Evolutionary conservation across 2,888 invertebrate species (phyloP), one percentile per base, ranked within the genome.

Genomic region (Odontocerum albicorne): DNA sequence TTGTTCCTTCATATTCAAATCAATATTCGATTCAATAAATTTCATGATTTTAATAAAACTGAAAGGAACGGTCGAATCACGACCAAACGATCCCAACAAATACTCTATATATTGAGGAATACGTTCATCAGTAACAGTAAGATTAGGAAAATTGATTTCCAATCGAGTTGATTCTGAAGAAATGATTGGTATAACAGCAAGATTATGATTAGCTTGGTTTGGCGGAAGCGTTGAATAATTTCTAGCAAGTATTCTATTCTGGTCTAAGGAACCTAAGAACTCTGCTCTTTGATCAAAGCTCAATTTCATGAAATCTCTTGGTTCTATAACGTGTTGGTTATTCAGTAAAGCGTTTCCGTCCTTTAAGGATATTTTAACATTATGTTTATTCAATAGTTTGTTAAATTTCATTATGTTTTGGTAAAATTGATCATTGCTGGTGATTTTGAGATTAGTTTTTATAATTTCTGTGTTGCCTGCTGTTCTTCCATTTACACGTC

Each of bases 381-480:
- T 77, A 60, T 80, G 72, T 45, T 74, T 68, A 62, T 81, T 82
- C 33, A 82, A 62, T 22, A 77, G 72, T 63, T 79, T 82, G 66
- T 81, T 82, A 32, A 78, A 75, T 42, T 72, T 68, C 0, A 80
- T 72, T 1, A 81, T 72, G 60, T 77, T 74, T 1, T 80, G 75
- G 62, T 82, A 80, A 62, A 78, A 79, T 57, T 82, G 79, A 61
- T 82, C 80, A 63, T 78, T 80, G 65, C 82, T 72, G 8, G 64
- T 64, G 38, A 82, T 80, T 62, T 71, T 80, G 43, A 74, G 70
- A 43, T 82, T 75, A 10, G 80, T 74, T 56, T 68, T 67, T 42
- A 83, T 82, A 1, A 83, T 79, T 67, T 82, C 81, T 0, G 80
- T 72, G 64, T 75, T 77, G 17, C 80, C 82, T 47, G 47, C 55